Evolutionary conservation across 2,113 vertebrate species (phyloP).

Genomic region (Anolis carolinensis): DNA sequence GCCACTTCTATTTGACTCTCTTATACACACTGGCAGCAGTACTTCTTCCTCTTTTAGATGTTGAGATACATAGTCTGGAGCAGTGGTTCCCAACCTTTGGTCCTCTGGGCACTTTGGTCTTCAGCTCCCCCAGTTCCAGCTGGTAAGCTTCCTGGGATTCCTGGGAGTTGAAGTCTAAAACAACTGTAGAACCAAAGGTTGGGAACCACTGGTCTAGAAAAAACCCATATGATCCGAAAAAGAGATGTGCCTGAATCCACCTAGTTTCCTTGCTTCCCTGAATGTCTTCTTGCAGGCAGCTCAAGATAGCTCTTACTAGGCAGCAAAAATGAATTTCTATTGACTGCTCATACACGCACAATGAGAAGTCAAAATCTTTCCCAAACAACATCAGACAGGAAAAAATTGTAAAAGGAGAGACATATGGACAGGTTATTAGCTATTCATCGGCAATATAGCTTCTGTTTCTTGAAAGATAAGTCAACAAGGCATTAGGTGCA

Average conservation of each 20-base stretch:
- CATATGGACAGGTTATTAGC: not conserved
- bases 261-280: not conserved
- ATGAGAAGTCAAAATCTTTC: too few relatives aligned
- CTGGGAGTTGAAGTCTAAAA: too few relatives aligned
- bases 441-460: not conserved
- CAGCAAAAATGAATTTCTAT: too few relatives aligned
- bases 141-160: too few relatives aligned
- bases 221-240: too few relatives aligned
- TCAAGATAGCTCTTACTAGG: not conserved
- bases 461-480: not conserved
- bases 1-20: not conserved
- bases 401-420: not conserved
- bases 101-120: too few relatives aligned
- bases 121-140: too few relatives aligned
- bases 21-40: not conserved
- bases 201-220: too few relatives aligned
- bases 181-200: too few relatives aligned
- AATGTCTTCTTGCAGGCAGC: not conserved
- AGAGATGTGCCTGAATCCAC: not conserved
- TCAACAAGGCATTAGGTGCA: not conserved
- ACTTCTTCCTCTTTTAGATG: not conserved
- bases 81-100: too few relatives aligned
- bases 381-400: too few relatives aligned
- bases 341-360: not conserved
- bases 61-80: not conserved